These are phyloP conservation scores for Stichodactyla mertensii DNA, from an alignment of 64 coral and sea anemone genomes.

Conservation along the genomic window DNA sequence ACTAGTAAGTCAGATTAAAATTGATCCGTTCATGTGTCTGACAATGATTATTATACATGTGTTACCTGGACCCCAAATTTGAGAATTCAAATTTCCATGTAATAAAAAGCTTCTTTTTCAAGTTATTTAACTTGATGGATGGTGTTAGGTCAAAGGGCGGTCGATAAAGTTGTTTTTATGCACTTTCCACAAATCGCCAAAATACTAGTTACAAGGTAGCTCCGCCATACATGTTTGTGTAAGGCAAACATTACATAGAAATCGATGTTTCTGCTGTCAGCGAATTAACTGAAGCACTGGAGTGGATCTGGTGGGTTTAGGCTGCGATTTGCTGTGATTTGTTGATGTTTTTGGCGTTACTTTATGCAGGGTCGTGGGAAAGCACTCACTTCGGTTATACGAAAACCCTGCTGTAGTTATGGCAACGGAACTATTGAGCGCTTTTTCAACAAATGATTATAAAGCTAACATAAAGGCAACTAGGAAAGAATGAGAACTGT, in stretches of 20 bases:
- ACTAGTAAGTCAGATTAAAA: too few relatives aligned
- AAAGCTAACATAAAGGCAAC: not conserved
- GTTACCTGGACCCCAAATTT: not conserved
- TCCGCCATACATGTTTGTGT: not conserved
- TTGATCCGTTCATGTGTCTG: too few relatives aligned
- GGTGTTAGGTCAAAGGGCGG: not conserved
- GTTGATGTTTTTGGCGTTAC: conserved; percentile 6
- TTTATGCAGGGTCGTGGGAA: not conserved
- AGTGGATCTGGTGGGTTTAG: not conserved
- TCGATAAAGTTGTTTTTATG: not conserved
- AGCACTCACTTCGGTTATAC: not conserved
- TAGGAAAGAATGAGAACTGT: not conserved
- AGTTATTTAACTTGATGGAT: not conserved
- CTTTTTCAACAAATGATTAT: not conserved
- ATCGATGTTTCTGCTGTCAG: not conserved
- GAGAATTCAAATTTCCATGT: not conserved
- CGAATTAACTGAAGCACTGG: not conserved
- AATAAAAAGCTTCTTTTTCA: not conserved
- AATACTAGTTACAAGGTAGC: not conserved
- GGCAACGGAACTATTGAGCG: not conserved
- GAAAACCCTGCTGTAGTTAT: not conserved
- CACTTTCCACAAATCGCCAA: not conserved
- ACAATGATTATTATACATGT: not conserved
- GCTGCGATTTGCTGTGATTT: not conserved
- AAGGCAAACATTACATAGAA: not conserved